Evolutionary conservation across 2,113 vertebrate species (phyloP), one percentile per base, ranked within the genome.

Genomic region (Phrynosoma blainvillii): DNA sequence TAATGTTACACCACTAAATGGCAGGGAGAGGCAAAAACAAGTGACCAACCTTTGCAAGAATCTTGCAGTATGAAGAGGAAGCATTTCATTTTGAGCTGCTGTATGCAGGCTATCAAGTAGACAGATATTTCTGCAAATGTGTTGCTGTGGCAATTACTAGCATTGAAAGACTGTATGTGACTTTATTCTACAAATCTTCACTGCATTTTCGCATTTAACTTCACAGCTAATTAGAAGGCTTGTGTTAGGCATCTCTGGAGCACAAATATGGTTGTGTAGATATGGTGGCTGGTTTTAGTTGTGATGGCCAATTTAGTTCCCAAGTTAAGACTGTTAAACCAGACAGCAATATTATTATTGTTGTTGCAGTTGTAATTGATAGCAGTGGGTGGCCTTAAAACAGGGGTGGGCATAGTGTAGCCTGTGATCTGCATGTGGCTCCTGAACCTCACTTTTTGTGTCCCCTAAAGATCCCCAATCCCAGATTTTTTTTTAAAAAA

Each of bases 181-280:
- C 1, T 0, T 0, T 16, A 42, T 71, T 93, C 42, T 2, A 5
- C 42, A 47, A 47, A 47, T 47, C 36, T 18, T 62, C 42, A 13
- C 68, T 30, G n/a, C 0, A 82, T 68, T 32, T 82, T 71, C 77
- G 89, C 30, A 3, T 25, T 59, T 79, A 36, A 25, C 65, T 36
- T 81, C 42, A 14, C 4, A 18, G 40, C 52, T 56, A 42, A n/a
- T 25, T 73, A 36, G 32, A 36, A 36, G 54, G 21, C 13, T 27
- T 66, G n/a, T 12, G 16, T 2, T 62, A 40, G 68, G 40, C 75
- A n/a, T 78, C 11, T 36, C 21, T 54, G n/a, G 20, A 65, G 25
- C n/a, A 70, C n/a, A 13, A 82, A 12, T 11, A 75, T 62, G 66
- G 65, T 5, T 18, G 47, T 52, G 11, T 23, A 14, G 18, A 77